Conservation (phyloP, 37 sponge, comb jelly and placozoan species). For the Geodia barretti region DNA sequence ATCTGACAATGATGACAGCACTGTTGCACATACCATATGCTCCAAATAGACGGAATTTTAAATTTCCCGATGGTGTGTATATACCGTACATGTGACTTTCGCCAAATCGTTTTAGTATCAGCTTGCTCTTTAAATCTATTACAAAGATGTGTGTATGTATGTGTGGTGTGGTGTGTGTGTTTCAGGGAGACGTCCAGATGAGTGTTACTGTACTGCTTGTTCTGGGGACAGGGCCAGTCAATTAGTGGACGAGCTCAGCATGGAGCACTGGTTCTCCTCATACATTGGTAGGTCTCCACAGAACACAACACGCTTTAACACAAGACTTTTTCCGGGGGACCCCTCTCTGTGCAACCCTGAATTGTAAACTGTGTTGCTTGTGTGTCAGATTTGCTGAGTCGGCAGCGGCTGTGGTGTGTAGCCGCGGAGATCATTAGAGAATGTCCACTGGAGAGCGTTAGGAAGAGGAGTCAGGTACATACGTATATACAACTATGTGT, state of each 20-base stretch:
- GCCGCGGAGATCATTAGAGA: slow-evolving; percentile 65
- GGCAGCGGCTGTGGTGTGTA: slow-evolving; percentile 49
- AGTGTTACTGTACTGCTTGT: slow-evolving; percentile 79
- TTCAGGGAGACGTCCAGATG: slow-evolving; percentile 95
- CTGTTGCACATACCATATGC: too few relatives aligned
- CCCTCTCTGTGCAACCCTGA: neutral
- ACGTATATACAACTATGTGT: too few relatives aligned
- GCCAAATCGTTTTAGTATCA: too few relatives aligned
- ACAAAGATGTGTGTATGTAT: too few relatives aligned
- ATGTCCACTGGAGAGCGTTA: slow-evolving; percentile 58
- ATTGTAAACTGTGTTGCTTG: neutral
- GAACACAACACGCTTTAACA: too few relatives aligned
- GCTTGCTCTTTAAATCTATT: too few relatives aligned
- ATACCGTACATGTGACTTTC: too few relatives aligned
- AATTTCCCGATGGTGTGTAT: too few relatives aligned
- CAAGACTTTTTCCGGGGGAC: too few relatives aligned
- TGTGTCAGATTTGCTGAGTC: slow-evolving; percentile 52
- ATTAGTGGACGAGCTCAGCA: slow-evolving; percentile 19
- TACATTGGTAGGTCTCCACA: slow-evolving; percentile 62
- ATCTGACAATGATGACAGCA: too few relatives aligned
- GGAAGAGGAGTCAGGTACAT: slow-evolving; percentile 53
- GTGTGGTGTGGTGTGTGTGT: neutral
- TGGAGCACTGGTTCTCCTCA: slow-evolving; percentile 76
- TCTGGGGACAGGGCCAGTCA: slow-evolving; percentile 60
- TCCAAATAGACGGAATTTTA: too few relatives aligned